Percentiles rank a stretch among this genome's conserved stretches.
phyloP scores from a whole-genome alignment of 2,113 vertebrate genomes.

The Hippocampus comes region DNA sequence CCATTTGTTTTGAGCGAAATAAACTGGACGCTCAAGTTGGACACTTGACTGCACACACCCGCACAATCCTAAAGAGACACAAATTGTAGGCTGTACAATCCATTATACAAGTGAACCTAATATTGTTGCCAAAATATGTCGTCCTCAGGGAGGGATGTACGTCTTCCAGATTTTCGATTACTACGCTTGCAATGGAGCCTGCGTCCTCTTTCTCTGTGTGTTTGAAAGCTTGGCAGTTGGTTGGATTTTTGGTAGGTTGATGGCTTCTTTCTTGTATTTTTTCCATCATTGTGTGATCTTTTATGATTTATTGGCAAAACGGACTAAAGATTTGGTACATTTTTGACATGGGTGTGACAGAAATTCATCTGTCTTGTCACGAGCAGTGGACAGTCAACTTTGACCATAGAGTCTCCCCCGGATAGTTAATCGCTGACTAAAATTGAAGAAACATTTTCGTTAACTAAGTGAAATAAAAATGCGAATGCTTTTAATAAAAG shows the following conservation, averaged over 20 bases:
- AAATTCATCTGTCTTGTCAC: too few species aligned
- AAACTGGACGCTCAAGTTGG: too few species aligned
- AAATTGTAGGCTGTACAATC: too few species aligned
- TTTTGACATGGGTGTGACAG: background rate
- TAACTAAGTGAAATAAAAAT: too few species aligned
- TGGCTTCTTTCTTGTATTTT: background rate
- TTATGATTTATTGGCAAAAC: background rate
- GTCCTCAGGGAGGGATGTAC: slow-evolving; percentile 70
- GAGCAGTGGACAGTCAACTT: background rate
- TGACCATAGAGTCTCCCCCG: background rate
- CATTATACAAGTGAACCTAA: background rate
- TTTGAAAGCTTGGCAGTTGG: slow-evolving; percentile 65
- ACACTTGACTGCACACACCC: too few species aligned
- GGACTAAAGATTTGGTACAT: background rate
- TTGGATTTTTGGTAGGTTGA: slow-evolving; percentile 68
- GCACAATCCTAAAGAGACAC: too few species aligned
- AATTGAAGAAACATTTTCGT: background rate
- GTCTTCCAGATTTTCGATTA: slow-evolving; percentile 75
- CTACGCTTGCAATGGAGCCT: slow-evolving; percentile 72
- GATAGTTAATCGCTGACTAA: background rate
- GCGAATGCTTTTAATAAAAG: too few species aligned
- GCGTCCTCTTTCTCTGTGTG: slow-evolving; percentile 67
- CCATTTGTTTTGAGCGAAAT: too few species aligned
- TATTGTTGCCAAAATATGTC: background rate
- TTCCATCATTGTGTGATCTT: background rate